Base-by-base conservation (phyloP, 2,888 invertebrate genomes). In the Plemyria rubiginata region DNA sequence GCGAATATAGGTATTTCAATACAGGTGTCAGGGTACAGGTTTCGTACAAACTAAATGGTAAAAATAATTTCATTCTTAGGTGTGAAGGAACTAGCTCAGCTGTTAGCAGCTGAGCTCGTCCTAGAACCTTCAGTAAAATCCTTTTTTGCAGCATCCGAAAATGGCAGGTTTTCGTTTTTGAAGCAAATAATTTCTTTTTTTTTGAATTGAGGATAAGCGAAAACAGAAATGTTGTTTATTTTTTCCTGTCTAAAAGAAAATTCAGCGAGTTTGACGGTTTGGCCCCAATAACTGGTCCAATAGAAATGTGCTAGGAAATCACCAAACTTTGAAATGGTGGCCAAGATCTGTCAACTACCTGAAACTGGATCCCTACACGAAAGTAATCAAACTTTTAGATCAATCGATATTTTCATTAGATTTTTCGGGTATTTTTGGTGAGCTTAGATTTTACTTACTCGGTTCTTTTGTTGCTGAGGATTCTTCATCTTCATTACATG, bases 301-400 rank as follows among this genome's bases (percentile, higher is more conserved):
- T 51, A 46, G 8, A 38, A 45, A 52, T 56, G 32, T 43, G 29
- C 56, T 56, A 41, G 41, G 46, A 60, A 60, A 61, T 56, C 55
- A 46, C 46, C 56, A 48, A 61, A 56, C 56, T 62, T 62, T 52
- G 53, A 45, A 41, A 54, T 63, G 15, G 54, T 22, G 58, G 41
- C 54, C 58, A 32, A 59, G 51, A 59, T 55, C 63, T 59, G 50
- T 59, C 62, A 51, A 36, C 13, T 40, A 32, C 40, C 58, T 54
- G 36, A 9, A 11, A 15, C 40, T 45, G 12, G 45, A 52, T 41
- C 45, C 16, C 16, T 5, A 16, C 45, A 6, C 40, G 13, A 45
- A 58, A 46, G 38, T 43, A 50, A 62, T 38, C 36, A 36, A 58
- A 62, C 54, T 62, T 58, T 57, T 40, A 29, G 38, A 62, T 50